Base-by-base conservation (phyloP, 92 coral and sea anemone genomes). In the Paragorgia papillata region DNA sequence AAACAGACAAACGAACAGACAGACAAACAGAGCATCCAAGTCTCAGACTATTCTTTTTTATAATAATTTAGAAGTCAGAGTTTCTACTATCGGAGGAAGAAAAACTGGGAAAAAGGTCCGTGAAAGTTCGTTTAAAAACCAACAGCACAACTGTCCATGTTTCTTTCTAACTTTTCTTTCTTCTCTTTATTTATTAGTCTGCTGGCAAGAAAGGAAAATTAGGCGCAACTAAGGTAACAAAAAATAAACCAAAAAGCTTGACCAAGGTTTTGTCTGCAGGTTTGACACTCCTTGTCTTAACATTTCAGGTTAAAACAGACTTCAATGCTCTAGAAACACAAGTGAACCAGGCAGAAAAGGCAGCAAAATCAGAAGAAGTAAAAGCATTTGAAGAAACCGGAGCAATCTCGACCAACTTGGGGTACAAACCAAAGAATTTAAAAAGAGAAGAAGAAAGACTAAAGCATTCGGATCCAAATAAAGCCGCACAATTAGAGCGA, bases 131-230 rank as follows among this genome's bases (percentile, higher is more conserved):
- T 25, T 50, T n/a, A 14, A 4, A 1, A 18, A 26, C 44, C 32
- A 9, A 22, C 56, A 3, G 14, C 58, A 41, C 33, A 25, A 29
- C 24, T 46, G 71, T 15, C 12, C 18, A 21, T 51, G 21, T 30
- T 0, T 58, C 26, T 7, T 21, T 17, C 12, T 39, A 7, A 9
- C 4, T 14, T 27, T 35, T 9, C 12, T 43, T 44, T 9, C 29
- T 29, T 53, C 54, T 71, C 32, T 41, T 79, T 76, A 15, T 62
- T 56, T 79, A 24, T 12, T 63, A 94, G 98, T 92, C 92, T 81
- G 98, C 91, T 61, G 97, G 90, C 44, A 94, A 94, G 74, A 94
- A 91, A 57, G 98, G 98, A n/a, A 87, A 87, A 24, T 81, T 90
- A 10, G 97, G 98, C 65, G 98, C 98, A 2, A 94, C 97, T 19